phyloP scores from a whole-genome alignment of 2,797 vertebrate species.

The Anableps anableps region DNA sequence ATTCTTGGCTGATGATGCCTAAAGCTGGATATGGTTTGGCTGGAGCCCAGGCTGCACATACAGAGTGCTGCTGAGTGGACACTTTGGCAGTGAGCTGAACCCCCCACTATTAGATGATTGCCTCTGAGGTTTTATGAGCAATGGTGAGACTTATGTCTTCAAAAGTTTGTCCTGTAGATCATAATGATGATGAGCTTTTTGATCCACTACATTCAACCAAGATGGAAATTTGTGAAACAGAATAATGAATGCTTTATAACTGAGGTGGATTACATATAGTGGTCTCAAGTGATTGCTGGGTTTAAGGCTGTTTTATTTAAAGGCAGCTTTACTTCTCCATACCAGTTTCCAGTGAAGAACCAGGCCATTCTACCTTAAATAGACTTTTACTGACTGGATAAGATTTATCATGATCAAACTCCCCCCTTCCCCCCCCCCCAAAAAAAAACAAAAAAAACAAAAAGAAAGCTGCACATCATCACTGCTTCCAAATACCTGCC shows the following conservation, averaged over 20 bases:
- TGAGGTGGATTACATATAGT: neutral
- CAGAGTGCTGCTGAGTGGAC: conserved; percentile 71
- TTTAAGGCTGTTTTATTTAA: conserved; percentile 26
- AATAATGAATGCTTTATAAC: conserved; percentile 3
- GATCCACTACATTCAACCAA: conserved; percentile 20
- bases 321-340: conserved; percentile 17
- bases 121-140: conserved; percentile 56
- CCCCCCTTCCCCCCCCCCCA: no score
- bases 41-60: conserved; percentile 50
- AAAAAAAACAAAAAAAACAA: no score
- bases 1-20: conserved; percentile 60
- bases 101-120: conserved; percentile 74
- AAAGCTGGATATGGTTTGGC: conserved; percentile 66
- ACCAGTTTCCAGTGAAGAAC: conserved; percentile 11
- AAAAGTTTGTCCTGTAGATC: conserved; percentile 32
- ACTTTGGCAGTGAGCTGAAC: conserved; percentile 50
- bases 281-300: conserved; percentile 15
- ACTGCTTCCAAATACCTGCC: conserved; percentile 29
- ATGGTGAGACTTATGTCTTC: conserved; percentile 43
- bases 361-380: conserved; percentile 9
- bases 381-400: conserved; percentile 5
- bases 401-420: conserved; percentile 15
- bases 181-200: conserved; percentile 28
- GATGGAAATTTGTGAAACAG: conserved; percentile 17
- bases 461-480: conserved; percentile 18